These are phyloP conservation scores for Teleogryllus occipitalis DNA, from an alignment of 1,140 invertebrate species.

Conservation along the genomic window DNA sequence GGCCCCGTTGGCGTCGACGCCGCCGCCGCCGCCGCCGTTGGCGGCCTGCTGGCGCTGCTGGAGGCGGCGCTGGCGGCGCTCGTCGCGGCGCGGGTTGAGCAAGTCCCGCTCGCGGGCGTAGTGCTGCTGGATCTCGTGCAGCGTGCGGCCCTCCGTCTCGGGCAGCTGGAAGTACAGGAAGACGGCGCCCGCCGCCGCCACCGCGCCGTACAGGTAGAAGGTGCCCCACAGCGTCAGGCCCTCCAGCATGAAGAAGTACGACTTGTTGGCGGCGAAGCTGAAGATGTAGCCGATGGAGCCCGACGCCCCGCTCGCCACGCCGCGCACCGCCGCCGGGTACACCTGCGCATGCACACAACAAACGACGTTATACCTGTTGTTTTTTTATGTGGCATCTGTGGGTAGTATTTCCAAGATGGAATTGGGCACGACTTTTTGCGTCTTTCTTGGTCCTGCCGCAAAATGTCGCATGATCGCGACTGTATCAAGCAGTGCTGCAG, in stretches of 20 bases:
- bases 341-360: too few relatives aligned
- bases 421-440: too few relatives aligned
- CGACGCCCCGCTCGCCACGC: slow-evolving; percentile 55
- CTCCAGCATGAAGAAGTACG: slow-evolving; percentile 55
- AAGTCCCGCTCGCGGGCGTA: slow-evolving; percentile 50
- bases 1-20: slow-evolving; percentile 19
- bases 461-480: too few relatives aligned
- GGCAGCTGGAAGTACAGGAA: slow-evolving; percentile 52
- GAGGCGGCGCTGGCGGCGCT: neutral
- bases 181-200: slow-evolving; percentile 53
- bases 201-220: slow-evolving; percentile 56
- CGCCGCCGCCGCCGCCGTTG: too few relatives aligned
- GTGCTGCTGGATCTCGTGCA: slow-evolving; percentile 63
- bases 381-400: too few relatives aligned
- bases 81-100: slow-evolving; percentile 17
- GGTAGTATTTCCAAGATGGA: too few relatives aligned
- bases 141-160: slow-evolving; percentile 75
- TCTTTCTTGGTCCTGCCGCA: too few relatives aligned
- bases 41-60: too few relatives aligned
- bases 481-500: too few relatives aligned
- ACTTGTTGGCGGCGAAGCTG: slow-evolving; percentile 60
- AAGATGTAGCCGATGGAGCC: slow-evolving; percentile 64
- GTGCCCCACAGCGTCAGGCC: slow-evolving; percentile 54
- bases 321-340: slow-evolving; percentile 53
- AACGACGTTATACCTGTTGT: too few relatives aligned